phyloP scores from a whole-genome alignment of 1,140 invertebrate genomes.

The Stratiolaelaps scimitus region DNA sequence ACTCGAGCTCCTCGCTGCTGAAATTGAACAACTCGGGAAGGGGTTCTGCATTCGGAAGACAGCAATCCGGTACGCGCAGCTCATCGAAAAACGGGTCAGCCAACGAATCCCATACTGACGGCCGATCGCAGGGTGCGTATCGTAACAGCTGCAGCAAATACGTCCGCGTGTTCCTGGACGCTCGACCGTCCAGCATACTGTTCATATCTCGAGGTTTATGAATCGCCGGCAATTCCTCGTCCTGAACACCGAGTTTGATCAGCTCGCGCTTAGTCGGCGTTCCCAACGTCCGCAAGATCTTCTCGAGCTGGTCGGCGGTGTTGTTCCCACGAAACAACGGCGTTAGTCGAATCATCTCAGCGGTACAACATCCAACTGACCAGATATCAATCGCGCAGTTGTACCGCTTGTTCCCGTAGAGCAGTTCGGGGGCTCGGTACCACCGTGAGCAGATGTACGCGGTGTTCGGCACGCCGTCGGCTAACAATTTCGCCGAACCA shows the following conservation, averaged over 20 bases:
- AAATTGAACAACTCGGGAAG: slow-evolving; percentile 13
- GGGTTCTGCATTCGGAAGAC: not conserved
- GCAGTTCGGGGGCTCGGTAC: slow-evolving; percentile 20
- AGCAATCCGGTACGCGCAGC: not conserved
- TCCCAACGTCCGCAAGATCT: not conserved
- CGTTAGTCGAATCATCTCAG: not conserved
- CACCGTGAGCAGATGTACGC: slow-evolving; percentile 10
- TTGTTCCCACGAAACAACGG: slow-evolving; percentile 7
- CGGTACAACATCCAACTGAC: not conserved
- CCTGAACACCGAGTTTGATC: not conserved
- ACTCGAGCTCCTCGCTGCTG: slow-evolving; percentile 30
- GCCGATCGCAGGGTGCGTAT: not conserved
- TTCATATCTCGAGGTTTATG: not conserved
- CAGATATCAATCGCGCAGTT: not conserved
- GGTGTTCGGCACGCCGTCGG: not conserved
- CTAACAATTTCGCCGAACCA: not conserved
- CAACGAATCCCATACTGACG: not conserved
- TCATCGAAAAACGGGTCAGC: not conserved
- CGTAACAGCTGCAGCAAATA: not conserved
- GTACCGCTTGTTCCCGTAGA: not conserved
- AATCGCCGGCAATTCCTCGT: not conserved
- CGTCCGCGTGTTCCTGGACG: not conserved
- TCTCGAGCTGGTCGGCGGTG: not conserved
- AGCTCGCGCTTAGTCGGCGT: not conserved
- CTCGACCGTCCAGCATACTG: not conserved